These are phyloP conservation scores for Metellina segmentata DNA, from an alignment of 2,888 invertebrate genomes.

Conservation along the genomic window DNA sequence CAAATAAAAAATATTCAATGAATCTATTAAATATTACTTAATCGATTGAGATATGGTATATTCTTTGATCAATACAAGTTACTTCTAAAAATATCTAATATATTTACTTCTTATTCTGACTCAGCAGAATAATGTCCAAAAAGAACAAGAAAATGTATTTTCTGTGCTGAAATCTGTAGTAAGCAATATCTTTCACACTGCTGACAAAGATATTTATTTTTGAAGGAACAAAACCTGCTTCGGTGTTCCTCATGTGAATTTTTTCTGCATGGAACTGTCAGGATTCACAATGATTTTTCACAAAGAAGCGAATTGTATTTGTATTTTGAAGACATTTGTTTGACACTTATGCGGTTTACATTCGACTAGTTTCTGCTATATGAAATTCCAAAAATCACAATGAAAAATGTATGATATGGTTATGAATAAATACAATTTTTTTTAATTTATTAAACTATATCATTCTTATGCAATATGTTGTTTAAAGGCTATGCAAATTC, in stretches of 20 bases:
- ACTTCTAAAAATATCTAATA: background rate
- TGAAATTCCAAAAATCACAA: too few species aligned
- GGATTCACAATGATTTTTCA: background rate
- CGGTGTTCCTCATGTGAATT: background rate
- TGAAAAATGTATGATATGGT: too few species aligned
- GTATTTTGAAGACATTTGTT: background rate
- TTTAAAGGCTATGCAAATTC: too few species aligned
- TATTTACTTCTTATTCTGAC: slow-evolving; percentile 17
- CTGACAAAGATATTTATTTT: background rate
- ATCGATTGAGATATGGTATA: background rate
- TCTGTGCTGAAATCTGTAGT: slow-evolving; percentile 3
- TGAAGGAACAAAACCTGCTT: background rate
- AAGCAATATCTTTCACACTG: slow-evolving; percentile 6
- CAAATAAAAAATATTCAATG: too few species aligned
- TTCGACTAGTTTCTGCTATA: too few species aligned
- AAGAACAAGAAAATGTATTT: slow-evolving; percentile 3
- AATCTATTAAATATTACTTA: background rate
- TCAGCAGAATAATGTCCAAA: slow-evolving; percentile 4
- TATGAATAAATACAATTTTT: too few species aligned
- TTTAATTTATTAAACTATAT: too few species aligned
- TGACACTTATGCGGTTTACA: too few species aligned
- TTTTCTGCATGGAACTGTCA: slow-evolving; percentile 1
- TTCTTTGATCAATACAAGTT: background rate
- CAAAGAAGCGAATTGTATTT: background rate
- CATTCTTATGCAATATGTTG: too few species aligned